Percentiles rank a stretch among this genome's conserved stretches.
phyloP scores from a whole-genome alignment of 2,113 vertebrate genomes.

The Dissostichus mawsoni region DNA sequence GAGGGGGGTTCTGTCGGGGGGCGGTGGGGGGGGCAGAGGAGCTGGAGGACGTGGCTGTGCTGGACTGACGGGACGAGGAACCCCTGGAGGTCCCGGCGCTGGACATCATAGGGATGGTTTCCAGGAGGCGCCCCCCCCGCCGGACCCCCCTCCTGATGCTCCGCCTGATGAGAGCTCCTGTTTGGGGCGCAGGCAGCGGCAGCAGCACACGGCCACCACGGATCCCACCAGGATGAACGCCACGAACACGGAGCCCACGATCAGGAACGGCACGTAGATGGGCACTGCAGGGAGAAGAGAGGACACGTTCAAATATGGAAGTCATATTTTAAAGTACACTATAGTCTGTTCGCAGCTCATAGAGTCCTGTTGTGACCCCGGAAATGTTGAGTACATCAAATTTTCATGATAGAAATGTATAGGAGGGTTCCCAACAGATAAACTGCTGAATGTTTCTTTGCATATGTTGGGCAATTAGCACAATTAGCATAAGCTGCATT shows the following conservation, averaged over 20 bases:
- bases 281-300: slow-evolving; percentile 86
- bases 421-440: no score
- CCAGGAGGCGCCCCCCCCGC: slow-evolving; percentile 88
- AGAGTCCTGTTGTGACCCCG: no score
- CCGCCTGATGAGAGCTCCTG: slow-evolving; percentile 92
- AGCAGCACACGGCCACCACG: slow-evolving; percentile 95
- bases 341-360: no score
- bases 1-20: slow-evolving; percentile 84
- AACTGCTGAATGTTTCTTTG: no score
- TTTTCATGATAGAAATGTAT: no score
- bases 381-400: no score
- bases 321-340: no score
- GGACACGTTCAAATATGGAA: neutral
- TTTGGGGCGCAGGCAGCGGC: slow-evolving; percentile 95
- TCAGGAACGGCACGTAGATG: slow-evolving; percentile 98
- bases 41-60: slow-evolving; percentile 96
- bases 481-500: no score
- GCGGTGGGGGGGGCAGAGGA: slow-evolving; percentile 91
- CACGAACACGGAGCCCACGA: slow-evolving; percentile 96
- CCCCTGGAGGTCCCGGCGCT: slow-evolving; percentile 91
- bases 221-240: slow-evolving; percentile 97
- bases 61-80: slow-evolving; percentile 96
- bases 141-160: slow-evolving; percentile 59
- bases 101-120: slow-evolving; percentile 98
- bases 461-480: no score